phyloP scores from a whole-genome alignment of 2,797 vertebrate species.

The Nyctibius grandis region DNA sequence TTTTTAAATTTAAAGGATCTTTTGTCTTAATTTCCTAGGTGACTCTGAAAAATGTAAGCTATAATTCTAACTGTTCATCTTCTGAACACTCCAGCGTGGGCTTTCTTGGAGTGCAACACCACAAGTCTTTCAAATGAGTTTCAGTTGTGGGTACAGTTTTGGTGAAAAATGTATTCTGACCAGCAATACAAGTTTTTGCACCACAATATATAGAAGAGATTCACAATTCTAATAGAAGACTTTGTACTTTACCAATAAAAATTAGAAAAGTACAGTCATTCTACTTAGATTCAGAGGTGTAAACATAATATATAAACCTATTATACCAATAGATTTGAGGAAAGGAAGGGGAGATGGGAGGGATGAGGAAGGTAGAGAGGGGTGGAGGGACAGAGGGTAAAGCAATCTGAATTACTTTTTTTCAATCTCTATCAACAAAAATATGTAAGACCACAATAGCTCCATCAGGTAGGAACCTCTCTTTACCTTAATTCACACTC shows the following conservation, averaged over 20 bases:
- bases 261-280: neutral
- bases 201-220: neutral
- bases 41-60: neutral
- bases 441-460: neutral
- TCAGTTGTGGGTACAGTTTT: neutral
- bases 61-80: neutral
- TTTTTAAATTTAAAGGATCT: neutral
- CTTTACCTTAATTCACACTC: slow-evolving; percentile 93
- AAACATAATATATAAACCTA: neutral
- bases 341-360: neutral
- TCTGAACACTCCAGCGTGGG: neutral
- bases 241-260: neutral
- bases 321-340: neutral
- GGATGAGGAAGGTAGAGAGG: neutral
- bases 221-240: neutral
- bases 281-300: neutral
- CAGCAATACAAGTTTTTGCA: neutral
- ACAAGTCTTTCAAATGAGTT: neutral
- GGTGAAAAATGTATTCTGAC: neutral
- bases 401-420: neutral
- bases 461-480: neutral
- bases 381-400: neutral
- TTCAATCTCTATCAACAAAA: neutral
- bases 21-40: neutral
- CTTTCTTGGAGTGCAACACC: neutral